Evolutionary conservation across 2,797 vertebrate species (phyloP).

Genomic region (Ctenopoma multispine): DNA sequence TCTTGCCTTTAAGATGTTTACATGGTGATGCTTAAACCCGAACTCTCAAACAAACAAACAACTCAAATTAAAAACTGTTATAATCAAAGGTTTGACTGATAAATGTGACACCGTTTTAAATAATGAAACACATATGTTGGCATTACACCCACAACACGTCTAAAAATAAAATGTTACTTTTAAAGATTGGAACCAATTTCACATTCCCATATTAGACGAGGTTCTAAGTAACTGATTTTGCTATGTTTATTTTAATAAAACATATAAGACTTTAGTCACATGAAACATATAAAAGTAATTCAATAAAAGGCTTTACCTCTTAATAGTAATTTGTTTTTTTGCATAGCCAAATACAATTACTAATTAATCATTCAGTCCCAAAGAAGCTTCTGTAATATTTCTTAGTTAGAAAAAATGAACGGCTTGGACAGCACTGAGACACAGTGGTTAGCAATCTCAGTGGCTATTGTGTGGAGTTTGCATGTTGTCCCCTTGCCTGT

Average conservation of each 20-base stretch:
- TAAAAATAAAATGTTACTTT: neutral
- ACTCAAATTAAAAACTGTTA: neutral
- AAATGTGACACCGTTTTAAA: neutral
- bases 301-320: neutral
- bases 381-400: neutral
- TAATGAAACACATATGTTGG: neutral
- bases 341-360: neutral
- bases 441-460: too few relatives aligned
- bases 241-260: conserved; percentile 6
- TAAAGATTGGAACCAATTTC: neutral
- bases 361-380: neutral
- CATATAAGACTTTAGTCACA: too few relatives aligned
- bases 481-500: too few relatives aligned
- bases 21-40: neutral
- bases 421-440: too few relatives aligned
- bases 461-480: too few relatives aligned
- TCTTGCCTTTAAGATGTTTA: neutral
- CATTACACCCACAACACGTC: neutral
- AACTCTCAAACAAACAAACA: too few relatives aligned
- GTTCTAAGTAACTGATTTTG: neutral
- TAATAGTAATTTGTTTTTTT: neutral
- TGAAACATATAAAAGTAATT: conserved; percentile 4
- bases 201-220: neutral
- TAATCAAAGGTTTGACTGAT: neutral
- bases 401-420: too few relatives aligned